Base-by-base conservation (phyloP, 2,888 invertebrate genomes). In the Cyrtodaria siliqua region DNA sequence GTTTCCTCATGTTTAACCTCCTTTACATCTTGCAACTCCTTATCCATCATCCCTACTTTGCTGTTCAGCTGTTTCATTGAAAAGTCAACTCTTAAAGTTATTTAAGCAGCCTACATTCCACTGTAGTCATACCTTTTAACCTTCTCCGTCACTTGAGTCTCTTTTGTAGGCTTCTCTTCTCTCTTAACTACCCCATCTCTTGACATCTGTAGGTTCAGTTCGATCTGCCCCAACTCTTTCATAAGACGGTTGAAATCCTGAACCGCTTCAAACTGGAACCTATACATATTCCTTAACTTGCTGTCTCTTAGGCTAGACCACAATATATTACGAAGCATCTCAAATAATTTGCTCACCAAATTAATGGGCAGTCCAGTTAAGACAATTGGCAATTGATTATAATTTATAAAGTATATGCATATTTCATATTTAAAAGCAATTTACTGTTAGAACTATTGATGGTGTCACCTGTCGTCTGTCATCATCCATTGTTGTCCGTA, bases 271-370 rank as follows among this genome's bases (percentile, higher is more conserved):
- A 56, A 27, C 4, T 33, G 2, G 29, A 18, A 56, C 18, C 56
- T 3, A 18, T n/a, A 38, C 9, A 38, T 38, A 38, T 56, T 56
- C n/a, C 38, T 33, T 23, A 38, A 33, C 20, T 33, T 38, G 3
- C 20, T 20, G 23, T 56, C 40, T 20, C 38, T n/a, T 20, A 56
- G 29, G 6, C 38, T 18, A 56, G 56, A 56, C 56, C 56, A 56
- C 20, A 56, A 38, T 18, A 33, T n/a, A 38, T 38, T 56, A 2
- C 33, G 27, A 18, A 56, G 38, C 56, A 56, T 56, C 20, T 55
- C 55, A 38, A n/a, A n/a, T n/a, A n/a, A n/a, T n/a, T n/a, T n/a
- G n/a, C n/a, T n/a, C n/a, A n/a, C n/a, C n/a, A n/a, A n/a, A n/a
- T n/a, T n/a, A n/a, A n/a, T n/a, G n/a, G n/a, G n/a, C n/a, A n/a